Evolutionary conservation across 2,113 vertebrate genomes (phyloP), one percentile per base, ranked within the genome.

Genomic region (Rhinogobius similis): DNA sequence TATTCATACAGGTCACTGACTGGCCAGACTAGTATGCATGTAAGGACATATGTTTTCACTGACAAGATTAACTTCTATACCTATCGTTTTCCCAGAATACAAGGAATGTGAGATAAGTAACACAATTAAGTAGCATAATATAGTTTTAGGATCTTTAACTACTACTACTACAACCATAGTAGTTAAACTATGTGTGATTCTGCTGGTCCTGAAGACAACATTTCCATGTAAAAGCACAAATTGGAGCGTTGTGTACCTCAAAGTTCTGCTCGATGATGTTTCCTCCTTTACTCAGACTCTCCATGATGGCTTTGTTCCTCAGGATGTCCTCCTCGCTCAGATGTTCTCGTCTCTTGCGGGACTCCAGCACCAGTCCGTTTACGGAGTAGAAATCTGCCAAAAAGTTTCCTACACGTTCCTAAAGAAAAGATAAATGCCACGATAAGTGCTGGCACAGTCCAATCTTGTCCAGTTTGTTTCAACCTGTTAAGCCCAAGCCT

Each of bases 231-330:
- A 32, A 4, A 36, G 58, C 12, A 36, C 58, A 58, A 48, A 48
- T 58, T 5, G 27, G 27, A 32, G 27, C 0, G 8, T 2, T 1
- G 7, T 50, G 12, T 91, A 98, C 98, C 96, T 99, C 98, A 70
- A 98, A 98, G 77, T 95, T 98, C 79, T 99, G 98, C 77, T 99
- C 97, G 76, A 96, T 95, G 77, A 99, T 87, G 81, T 94, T 98
- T 56, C 96, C 98, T 56, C 97, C 97, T 93, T 99, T 99, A 81
- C 97, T 99, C 70, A 99, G 93, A 86, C 97, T 99, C 92, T 99
- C 98, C 97, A 99, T 98, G 86, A 99, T 98, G 62, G 98, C 97
- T 90, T 99, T 99, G 79, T 99, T 99, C 80, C 98, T 94, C 87
- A 99, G 90, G 80, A 99, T 99, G 81, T 99, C 98, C 84, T 99